Percentiles rank a stretch among this genome's conserved stretches.
Conservation (phyloP, 2,888 invertebrate genomes). For the Aproaerema taeniolella region DNA sequence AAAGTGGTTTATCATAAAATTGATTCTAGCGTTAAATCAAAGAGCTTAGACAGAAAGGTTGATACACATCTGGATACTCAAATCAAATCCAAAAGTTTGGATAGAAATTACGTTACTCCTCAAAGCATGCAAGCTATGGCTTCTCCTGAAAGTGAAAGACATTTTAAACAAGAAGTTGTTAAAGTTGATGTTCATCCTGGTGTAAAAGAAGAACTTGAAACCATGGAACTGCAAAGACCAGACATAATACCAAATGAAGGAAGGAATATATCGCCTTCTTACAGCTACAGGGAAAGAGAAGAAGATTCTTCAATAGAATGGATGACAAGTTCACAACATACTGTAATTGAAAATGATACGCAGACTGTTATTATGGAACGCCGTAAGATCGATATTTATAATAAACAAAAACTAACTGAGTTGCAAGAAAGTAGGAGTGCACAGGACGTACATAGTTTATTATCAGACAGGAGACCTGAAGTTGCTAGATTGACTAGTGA, state of each 20-base stretch:
- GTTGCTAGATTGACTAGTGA: slow-evolving; percentile 78
- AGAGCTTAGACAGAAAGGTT: slow-evolving; percentile 80
- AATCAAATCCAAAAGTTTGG: slow-evolving; percentile 82
- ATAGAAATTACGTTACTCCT: slow-evolving; percentile 78
- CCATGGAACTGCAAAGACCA: slow-evolving; percentile 1
- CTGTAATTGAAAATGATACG: slow-evolving; percentile 74
- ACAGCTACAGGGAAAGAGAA: slow-evolving; percentile 61
- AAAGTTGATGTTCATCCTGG: slow-evolving; percentile 68
- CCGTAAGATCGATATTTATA: slow-evolving; percentile 78
- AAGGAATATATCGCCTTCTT: slow-evolving; percentile 51
- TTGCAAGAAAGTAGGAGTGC: slow-evolving; percentile 55
- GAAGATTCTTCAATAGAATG: slow-evolving; percentile 70
- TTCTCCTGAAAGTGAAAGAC: slow-evolving; percentile 56
- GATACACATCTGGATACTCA: slow-evolving; percentile 78
- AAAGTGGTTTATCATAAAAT: slow-evolving; percentile 80
- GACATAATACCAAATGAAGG: slow-evolving; percentile 24
- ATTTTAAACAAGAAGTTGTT: slow-evolving; percentile 69
- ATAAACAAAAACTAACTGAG: slow-evolving; percentile 72
- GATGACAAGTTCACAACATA: slow-evolving; percentile 64
- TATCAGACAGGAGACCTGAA: slow-evolving; percentile 64
- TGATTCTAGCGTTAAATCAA: slow-evolving; percentile 75
- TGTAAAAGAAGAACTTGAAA: slow-evolving; percentile 40
- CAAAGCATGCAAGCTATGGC: slow-evolving; percentile 30
- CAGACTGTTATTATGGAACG: slow-evolving; percentile 80
- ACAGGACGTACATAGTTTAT: slow-evolving; percentile 50